Evolutionary conservation across 2,888 invertebrate species (phyloP).

Genomic region (Orthosia cruda): DNA sequence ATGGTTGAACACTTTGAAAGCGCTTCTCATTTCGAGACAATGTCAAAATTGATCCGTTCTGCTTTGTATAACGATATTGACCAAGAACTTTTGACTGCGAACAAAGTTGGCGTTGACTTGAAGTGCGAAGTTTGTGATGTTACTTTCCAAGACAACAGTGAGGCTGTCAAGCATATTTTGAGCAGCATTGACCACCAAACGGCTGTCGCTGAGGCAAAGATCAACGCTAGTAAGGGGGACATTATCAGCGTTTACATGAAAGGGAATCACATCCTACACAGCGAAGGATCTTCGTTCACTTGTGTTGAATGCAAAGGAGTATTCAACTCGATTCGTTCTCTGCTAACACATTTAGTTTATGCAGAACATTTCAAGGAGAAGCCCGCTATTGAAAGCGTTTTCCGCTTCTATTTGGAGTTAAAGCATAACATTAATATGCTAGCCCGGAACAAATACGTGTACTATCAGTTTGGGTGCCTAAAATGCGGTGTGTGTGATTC

Average conservation of each 20-base stretch:
- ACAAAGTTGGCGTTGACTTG: constrained; percentile 75
- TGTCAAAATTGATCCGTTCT: constrained; percentile 81
- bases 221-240: constrained; percentile 81
- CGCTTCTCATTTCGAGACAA: constrained; percentile 80
- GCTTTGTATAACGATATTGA: constrained; percentile 81
- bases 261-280: constrained; percentile 85
- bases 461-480: constrained; percentile 85
- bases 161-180: constrained; percentile 81
- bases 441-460: constrained; percentile 86
- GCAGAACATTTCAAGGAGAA: constrained; percentile 84
- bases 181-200: constrained; percentile 83
- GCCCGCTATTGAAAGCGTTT: constrained; percentile 83
- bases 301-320: constrained; percentile 82
- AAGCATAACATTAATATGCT: constrained; percentile 89
- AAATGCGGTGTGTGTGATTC: constrained; percentile 87
- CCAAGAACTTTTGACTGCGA: constrained; percentile 73
- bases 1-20: constrained; percentile 88
- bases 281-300: constrained; percentile 83
- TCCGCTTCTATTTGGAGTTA: constrained; percentile 88
- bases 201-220: constrained; percentile 76
- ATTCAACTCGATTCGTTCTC: constrained; percentile 84
- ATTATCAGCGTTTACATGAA: constrained; percentile 88
- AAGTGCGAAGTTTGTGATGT: constrained; percentile 82
- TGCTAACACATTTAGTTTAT: constrained; percentile 85
- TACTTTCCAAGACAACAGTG: constrained; percentile 75